These are phyloP conservation scores for Lampropteryx suffumata DNA, from an alignment of 2,888 invertebrate genomes.

Conservation along the genomic window DNA sequence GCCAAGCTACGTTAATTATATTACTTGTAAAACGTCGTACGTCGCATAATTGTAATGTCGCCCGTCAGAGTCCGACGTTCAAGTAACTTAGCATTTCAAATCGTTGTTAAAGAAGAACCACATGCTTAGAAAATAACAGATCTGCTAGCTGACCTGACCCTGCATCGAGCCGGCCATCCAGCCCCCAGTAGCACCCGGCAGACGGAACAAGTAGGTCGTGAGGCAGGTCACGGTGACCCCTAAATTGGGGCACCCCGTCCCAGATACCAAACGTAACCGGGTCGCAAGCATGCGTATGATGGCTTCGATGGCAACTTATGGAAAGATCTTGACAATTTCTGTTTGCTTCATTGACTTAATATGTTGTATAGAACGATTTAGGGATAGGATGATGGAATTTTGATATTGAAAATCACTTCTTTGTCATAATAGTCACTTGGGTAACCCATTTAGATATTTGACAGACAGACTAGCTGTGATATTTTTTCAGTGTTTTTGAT, in stretches of 20 bases:
- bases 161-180: conserved; percentile 11
- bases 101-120: neutral
- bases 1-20: too few species aligned
- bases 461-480: too few species aligned
- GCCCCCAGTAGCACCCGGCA: conserved; percentile 14
- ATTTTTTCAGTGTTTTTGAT: too few species aligned
- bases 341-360: neutral
- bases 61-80: too few species aligned
- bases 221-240: conserved; percentile 65
- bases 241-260: conserved; percentile 51
- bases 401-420: too few species aligned
- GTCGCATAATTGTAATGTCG: too few species aligned
- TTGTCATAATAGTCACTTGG: too few species aligned
- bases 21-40: too few species aligned
- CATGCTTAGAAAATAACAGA: neutral
- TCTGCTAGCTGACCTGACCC: conserved; percentile 15
- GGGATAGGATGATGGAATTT: neutral
- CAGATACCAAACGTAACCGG: conserved; percentile 43
- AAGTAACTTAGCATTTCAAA: too few species aligned
- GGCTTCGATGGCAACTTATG: conserved; percentile 16
- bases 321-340: conserved; percentile 14
- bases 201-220: conserved; percentile 58
- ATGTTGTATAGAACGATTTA: conserved; percentile 1
- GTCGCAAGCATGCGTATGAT: conserved; percentile 32
- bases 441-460: too few species aligned